Evolutionary conservation across 1,140 invertebrate genomes (phyloP).

Genomic region (Pogonognathellus flavescens): DNA sequence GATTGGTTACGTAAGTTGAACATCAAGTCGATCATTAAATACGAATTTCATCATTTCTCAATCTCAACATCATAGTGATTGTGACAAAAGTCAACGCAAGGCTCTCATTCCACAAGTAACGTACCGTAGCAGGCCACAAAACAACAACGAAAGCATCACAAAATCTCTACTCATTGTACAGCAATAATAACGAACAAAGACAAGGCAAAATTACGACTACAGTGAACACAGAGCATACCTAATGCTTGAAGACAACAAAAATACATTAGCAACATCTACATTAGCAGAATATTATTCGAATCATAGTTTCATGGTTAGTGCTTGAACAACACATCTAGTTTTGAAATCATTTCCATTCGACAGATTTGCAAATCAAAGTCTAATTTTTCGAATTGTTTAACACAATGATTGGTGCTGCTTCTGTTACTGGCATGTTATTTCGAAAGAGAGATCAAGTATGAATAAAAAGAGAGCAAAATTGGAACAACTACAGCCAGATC

Average conservation of each 20-base stretch:
- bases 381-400: not conserved
- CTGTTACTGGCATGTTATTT: too few relatives aligned
- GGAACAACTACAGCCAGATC: not conserved
- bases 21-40: conserved; percentile 24
- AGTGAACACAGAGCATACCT: conserved; percentile 2
- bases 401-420: too few relatives aligned
- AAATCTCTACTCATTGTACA: not conserved
- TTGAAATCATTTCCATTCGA: not conserved
- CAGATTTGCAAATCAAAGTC: conserved; percentile 31
- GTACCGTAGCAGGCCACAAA: conserved; percentile 41
- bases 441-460: not conserved
- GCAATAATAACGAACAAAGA: not conserved
- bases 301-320: not conserved
- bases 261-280: conserved; percentile 37
- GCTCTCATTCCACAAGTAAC: conserved; percentile 44
- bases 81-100: conserved; percentile 42
- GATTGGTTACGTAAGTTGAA: conserved; percentile 32
- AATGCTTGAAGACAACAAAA: conserved; percentile 26
- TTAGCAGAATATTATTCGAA: not conserved
- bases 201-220: not conserved
- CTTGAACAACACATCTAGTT: too few relatives aligned
- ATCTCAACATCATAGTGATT: conserved; percentile 30
- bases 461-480: not conserved
- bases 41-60: conserved; percentile 24
- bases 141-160: conserved; percentile 34